Evolutionary conservation across 1,140 invertebrate species (phyloP), one percentile per base, ranked within the genome.

Genomic region (Dreissena polymorpha): DNA sequence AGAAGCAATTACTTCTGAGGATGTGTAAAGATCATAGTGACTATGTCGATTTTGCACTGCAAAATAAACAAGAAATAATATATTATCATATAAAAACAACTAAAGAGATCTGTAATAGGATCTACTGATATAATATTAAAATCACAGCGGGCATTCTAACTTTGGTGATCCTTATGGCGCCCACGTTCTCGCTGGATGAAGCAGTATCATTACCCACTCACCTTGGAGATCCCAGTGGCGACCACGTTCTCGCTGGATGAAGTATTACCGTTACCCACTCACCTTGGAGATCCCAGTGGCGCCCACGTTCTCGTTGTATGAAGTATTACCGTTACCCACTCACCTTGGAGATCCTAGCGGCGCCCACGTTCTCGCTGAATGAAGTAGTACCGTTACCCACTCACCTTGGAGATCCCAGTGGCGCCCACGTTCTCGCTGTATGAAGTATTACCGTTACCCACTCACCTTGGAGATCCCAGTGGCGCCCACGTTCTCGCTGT

Each of bases 351-450:
- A 94, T 93, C 64, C 97, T 96, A 86, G 98, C 97, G 7, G 96
- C 96, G 1, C 97, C 97, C 60, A 98, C 96, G 91, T 98, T 98
- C 93, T 97, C 96, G 85, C 92, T 92, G 72, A 90, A 97, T 0
- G 96, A 97, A 83, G 97, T 97, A 7, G 96, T 97, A 1, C 97
- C 97, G 88, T 97, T 97, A 16, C 96, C 89, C n/a, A n/a, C n/a
- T n/a, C n/a, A n/a, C n/a, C n/a, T n/a, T n/a, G 94, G 93, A 96
- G 10, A n/a, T n/a, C 97, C 97, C 95, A 96, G n/a, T 97, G 0
- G 97, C 93, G 0, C 97, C 97, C 70, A 98, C 96, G 91, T 98
- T 98, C 93, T 97, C 96, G 85, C 92, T 92, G 72, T 91, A 97
- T 0, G 96, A 97, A 83, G 97, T 97, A 7, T 96, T 97, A 1